Percentiles rank a stretch among this genome's conserved stretches.
Evolutionary conservation across 2,113 vertebrate species (phyloP).

Genomic region (Clarias magur): DNA sequence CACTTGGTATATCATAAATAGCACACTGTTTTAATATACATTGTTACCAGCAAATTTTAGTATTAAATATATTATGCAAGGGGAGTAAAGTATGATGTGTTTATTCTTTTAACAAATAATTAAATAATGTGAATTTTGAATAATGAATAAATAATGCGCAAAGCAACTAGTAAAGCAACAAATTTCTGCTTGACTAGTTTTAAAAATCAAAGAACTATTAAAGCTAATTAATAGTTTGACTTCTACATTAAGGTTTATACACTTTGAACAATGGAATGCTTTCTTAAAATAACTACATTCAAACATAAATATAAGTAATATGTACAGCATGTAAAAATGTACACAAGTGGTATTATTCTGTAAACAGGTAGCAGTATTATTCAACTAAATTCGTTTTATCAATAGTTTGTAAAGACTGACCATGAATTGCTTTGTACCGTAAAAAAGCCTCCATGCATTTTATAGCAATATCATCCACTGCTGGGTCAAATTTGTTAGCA

Average conservation of each 20-base stretch:
- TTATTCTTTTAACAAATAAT: neutral
- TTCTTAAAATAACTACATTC: neutral
- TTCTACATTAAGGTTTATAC: neutral
- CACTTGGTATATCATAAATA: neutral
- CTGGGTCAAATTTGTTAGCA: slow-evolving; percentile 92
- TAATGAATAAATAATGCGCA: neutral
- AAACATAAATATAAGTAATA: neutral
- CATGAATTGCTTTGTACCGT: slow-evolving; percentile 71
- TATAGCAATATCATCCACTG: slow-evolving; percentile 76
- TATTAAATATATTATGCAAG: neutral
- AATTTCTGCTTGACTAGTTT: neutral
- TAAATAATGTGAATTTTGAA: neutral
- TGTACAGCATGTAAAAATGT: slow-evolving; percentile 6
- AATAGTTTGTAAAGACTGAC: slow-evolving; percentile 21
- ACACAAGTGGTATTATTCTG: neutral
- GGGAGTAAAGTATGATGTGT: neutral
- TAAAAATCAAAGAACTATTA: neutral
- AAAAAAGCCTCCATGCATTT: slow-evolving; percentile 85
- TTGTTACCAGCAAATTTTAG: neutral
- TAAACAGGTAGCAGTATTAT: neutral
- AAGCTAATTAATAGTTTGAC: neutral
- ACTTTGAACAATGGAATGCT: neutral
- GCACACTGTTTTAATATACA: neutral
- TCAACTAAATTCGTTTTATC: neutral
- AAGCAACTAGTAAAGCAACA: no score